These are phyloP conservation scores for Etheostoma spectabile DNA, from an alignment of 2,113 vertebrate genomes.

Conservation along the genomic window DNA sequence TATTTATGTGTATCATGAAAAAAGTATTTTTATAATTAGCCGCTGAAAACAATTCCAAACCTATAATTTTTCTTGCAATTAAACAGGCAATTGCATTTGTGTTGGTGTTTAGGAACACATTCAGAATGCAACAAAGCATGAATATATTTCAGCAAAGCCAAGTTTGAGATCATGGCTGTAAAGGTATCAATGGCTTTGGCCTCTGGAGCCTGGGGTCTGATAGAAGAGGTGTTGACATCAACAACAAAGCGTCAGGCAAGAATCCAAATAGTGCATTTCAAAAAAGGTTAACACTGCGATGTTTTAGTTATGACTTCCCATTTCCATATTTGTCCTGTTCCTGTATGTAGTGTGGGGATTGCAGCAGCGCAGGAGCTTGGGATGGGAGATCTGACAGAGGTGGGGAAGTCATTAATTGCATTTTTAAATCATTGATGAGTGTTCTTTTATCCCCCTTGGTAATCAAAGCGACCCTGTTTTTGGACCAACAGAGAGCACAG, in stretches of 20 bases:
- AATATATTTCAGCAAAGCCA: conserved; percentile 70
- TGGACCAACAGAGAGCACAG: conserved; percentile 51
- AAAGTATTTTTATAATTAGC: neutral
- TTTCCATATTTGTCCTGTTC: conserved; percentile 76
- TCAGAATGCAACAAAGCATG: conserved; percentile 59
- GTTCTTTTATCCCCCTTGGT: conserved; percentile 63
- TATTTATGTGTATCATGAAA: neutral
- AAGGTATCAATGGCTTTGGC: conserved; percentile 26
- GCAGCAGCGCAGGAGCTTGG: conserved; percentile 53
- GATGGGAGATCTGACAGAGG: conserved; percentile 77
- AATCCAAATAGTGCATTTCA: conserved; percentile 55
- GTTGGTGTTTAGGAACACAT: conserved; percentile 22
- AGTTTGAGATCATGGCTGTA: conserved; percentile 50
- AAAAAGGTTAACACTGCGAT: conserved; percentile 75
- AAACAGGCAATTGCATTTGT: conserved; percentile 63
- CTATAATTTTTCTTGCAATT: conserved; percentile 63
- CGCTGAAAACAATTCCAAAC: conserved; percentile 34
- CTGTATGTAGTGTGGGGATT: conserved; percentile 49
- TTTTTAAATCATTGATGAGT: conserved; percentile 84
- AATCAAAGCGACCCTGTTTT: conserved; percentile 77
- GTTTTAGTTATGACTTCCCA: conserved; percentile 78
- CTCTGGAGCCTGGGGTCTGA: conserved; percentile 39
- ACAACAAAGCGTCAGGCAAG: conserved; percentile 66
- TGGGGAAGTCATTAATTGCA: conserved; percentile 80
- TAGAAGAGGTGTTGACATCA: conserved; percentile 32